These are phyloP conservation scores for Drosophila ananassae DNA, from an alignment of 1,140 invertebrate genomes.

Conservation along the genomic window DNA sequence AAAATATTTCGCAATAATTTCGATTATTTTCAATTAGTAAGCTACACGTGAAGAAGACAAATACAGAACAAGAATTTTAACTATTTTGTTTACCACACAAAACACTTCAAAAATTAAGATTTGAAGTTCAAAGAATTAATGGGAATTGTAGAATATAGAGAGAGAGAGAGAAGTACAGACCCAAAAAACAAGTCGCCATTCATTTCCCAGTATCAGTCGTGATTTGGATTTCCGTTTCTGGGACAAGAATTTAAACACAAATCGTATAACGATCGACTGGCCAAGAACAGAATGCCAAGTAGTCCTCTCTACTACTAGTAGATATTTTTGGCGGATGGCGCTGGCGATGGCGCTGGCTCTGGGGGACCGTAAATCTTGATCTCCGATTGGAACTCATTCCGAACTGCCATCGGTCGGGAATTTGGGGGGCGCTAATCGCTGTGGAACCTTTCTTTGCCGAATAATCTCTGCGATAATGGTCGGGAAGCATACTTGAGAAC, in stretches of 20 bases:
- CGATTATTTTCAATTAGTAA: conserved; percentile 35
- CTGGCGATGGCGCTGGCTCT: conserved; percentile 14
- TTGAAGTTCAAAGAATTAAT: conserved; percentile 32
- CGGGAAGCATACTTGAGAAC: conserved; percentile 28
- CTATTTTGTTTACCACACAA: conserved; percentile 46
- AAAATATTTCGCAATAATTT: conserved; percentile 47
- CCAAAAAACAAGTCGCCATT: conserved; percentile 75
- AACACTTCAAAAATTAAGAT: neutral
- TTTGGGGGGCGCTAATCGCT: conserved; percentile 60
- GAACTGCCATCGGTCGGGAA: neutral
- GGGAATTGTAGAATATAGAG: conserved; percentile 23
- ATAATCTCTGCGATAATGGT: conserved; percentile 43
- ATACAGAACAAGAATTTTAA: conserved; percentile 48
- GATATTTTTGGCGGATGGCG: neutral
- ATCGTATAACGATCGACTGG: conserved; percentile 19
- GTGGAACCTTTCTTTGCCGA: conserved; percentile 38
- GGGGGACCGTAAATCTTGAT: conserved; percentile 59
- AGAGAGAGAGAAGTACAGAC: conserved; percentile 44
- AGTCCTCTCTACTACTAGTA: conserved; percentile 11
- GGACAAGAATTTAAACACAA: conserved; percentile 32
- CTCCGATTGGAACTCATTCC: conserved; percentile 50
- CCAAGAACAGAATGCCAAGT: conserved; percentile 40
- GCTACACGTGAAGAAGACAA: conserved; percentile 11
- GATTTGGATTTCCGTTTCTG: conserved; percentile 28
- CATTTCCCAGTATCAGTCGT: conserved; percentile 68